Base-by-base conservation (phyloP, 2,797 vertebrate species). In the Emys orbicularis region DNA sequence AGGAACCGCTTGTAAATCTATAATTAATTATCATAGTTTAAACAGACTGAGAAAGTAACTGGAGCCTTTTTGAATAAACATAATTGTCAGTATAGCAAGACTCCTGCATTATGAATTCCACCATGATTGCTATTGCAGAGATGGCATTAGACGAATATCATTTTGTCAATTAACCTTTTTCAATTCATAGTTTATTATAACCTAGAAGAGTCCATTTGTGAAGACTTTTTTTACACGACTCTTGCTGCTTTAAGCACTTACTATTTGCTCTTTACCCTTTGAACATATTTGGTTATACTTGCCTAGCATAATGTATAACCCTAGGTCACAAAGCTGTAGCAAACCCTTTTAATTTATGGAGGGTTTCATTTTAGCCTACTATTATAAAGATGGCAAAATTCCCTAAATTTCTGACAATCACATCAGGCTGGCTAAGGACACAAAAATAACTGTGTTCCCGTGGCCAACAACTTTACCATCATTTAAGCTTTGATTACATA, bases 81-180 rank as follows among this genome's bases (percentile, higher is more conserved):
- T 89, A 94, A 92, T 89, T 96, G 97, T 97, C 97, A 95, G 90
- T 97, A 87, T 49, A 96, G 96, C 96, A n/a, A 88, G 96, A 97
- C 83, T 95, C 94, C 85, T 89, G 95, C 90, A 96, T 97, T 93
- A 97, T 29, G 52, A 88, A 97, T 96, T 93, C 92, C 83, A 93
- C 89, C 74, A 85, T 87, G 94, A 96, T 95, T 95, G 93, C 96
- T 94, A 34, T 80, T 93, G 81, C 95, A 90, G 49, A 94, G 94
- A 95, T 94, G 89, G 95, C 3, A 0, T 93, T 95, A 97, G 97
- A 97, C 34, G 94, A 98, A 97, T 97, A 98, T 97, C 96, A 97
- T 97, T 98, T 98, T 97, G 96, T 97, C 98, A 98, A 97, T 98
- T 98, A 98, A 98, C 97, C 97, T 98, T 98, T 96, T 93, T 94